Conservation (phyloP, 1,140 invertebrate genomes). For the Sarcophaga bullata region DNA sequence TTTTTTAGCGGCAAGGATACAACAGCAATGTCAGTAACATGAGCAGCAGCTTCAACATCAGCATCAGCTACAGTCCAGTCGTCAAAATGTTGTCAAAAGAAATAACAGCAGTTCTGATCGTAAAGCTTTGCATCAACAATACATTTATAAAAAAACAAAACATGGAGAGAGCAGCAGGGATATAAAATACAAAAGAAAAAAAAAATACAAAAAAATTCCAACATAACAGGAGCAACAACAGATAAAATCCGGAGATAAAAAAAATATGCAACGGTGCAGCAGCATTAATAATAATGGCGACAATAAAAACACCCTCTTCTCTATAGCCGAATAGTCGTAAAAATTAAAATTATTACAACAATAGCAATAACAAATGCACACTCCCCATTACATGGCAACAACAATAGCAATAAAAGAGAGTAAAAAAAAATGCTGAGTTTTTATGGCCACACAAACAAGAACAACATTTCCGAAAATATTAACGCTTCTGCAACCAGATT, state of each 20-base stretch:
- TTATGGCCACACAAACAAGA: neutral
- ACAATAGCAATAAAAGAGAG: neutral
- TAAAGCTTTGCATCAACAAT: neutral
- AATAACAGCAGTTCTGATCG: neutral
- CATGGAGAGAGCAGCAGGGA: neutral
- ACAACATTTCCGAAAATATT: neutral
- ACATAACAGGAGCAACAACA: too few species aligned
- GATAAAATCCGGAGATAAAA: neutral
- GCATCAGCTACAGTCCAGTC: constrained; percentile 2
- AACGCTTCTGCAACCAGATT: too few species aligned
- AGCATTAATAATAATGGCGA: neutral
- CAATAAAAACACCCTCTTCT: neutral
- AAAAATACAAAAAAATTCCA: too few species aligned
- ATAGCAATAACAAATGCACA: neutral
- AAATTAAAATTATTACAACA: neutral
- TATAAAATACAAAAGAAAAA: too few species aligned
- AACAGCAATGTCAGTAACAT: constrained; percentile 19
- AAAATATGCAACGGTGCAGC: neutral
- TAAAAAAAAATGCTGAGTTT: neutral
- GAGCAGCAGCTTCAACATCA: neutral
- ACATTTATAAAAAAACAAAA: neutral
- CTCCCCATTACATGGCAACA: neutral
- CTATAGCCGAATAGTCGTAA: neutral
- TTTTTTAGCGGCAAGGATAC: neutral
- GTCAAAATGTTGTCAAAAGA: constrained; percentile 20